Conservation (phyloP, 2,113 vertebrate species). For the Camelus bactrianus region DNA sequence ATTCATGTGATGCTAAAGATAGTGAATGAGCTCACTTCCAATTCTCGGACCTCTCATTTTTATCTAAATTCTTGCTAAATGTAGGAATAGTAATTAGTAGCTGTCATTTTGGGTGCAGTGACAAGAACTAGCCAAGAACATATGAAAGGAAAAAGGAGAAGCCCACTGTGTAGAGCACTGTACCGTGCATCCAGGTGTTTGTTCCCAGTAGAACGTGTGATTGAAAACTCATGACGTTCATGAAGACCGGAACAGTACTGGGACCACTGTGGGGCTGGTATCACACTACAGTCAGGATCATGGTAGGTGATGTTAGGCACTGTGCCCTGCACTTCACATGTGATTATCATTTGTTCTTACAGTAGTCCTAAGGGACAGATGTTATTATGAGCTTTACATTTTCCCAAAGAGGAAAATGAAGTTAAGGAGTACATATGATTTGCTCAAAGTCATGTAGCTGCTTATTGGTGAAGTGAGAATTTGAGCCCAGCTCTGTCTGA, state of each 20-base stretch:
- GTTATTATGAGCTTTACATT: background rate
- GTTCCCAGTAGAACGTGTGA: background rate
- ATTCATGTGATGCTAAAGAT: background rate
- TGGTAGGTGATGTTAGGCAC: background rate
- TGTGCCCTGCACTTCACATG: background rate
- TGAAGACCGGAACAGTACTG: background rate
- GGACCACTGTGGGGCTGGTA: background rate
- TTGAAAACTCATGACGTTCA: background rate
- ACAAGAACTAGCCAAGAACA: background rate
- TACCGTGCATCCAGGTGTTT: background rate
- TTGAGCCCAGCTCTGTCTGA: background rate
- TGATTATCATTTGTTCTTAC: background rate
- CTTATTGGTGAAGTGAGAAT: background rate
- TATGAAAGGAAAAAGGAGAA: background rate
- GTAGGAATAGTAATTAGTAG: background rate
- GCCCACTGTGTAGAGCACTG: background rate
- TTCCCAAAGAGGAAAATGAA: background rate
- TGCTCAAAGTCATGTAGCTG: background rate
- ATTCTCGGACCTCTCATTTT: background rate
- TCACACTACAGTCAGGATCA: background rate
- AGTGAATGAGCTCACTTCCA: background rate
- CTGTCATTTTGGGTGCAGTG: background rate
- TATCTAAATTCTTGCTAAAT: constrained; percentile 45
- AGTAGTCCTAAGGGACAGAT: background rate
- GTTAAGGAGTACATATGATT: background rate